phyloP scores from a whole-genome alignment of 2,888 invertebrate genomes.

The Chrysodeixis includens region DNA sequence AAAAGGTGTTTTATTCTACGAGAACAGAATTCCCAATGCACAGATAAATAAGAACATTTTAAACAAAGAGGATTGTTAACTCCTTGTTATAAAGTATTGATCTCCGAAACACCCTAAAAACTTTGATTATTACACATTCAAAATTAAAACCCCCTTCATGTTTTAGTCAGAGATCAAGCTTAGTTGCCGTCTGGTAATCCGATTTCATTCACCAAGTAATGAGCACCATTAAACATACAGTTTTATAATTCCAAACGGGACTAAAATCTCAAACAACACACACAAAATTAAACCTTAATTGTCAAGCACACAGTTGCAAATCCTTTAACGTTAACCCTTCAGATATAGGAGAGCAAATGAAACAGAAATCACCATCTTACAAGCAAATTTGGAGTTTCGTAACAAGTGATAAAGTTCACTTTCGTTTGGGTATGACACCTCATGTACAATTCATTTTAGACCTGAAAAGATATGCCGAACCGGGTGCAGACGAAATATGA shows the following conservation, averaged over 20 bases:
- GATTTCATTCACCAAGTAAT: conserved; percentile 85
- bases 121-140: conserved; percentile 64
- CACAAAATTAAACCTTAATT: conserved; percentile 40
- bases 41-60: background rate
- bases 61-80: conserved; percentile 6
- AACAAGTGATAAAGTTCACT: conserved; percentile 62
- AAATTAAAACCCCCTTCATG: conserved; percentile 74
- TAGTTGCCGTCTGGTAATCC: conserved; percentile 79
- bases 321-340: background rate
- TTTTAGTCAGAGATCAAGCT: conserved; percentile 78
- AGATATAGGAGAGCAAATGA: conserved; percentile 43
- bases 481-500: conserved; percentile 87
- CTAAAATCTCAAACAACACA: conserved; percentile 34
- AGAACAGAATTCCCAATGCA: background rate
- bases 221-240: conserved; percentile 80
- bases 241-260: conserved; percentile 52
- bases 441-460: conserved; percentile 78
- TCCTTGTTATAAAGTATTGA: conserved; percentile 51
- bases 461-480: conserved; percentile 86
- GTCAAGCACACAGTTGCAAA: conserved; percentile 4
- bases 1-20: too few species aligned
- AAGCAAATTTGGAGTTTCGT: conserved; percentile 68
- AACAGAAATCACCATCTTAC: conserved; percentile 34
- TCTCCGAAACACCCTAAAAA: conserved; percentile 45
- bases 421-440: conserved; percentile 60